Percentiles rank a stretch among this genome's conserved stretches.
Conservation (phyloP, 2,888 invertebrate species). For the Lasioglossum malachurum region DNA sequence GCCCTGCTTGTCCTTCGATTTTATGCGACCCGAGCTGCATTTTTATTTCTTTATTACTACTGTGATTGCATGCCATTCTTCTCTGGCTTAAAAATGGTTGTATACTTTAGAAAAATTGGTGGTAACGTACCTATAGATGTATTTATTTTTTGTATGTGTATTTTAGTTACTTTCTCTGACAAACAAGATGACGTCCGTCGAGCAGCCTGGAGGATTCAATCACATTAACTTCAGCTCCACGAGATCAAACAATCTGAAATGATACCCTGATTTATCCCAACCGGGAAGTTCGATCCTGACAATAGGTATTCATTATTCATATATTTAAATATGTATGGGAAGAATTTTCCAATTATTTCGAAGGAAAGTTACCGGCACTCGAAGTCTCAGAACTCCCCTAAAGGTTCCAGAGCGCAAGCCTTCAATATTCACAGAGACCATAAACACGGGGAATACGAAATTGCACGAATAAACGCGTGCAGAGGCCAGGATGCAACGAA, state of each 20-base stretch:
- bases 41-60: neutral
- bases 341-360: neutral
- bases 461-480: constrained; percentile 18
- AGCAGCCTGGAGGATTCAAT: neutral
- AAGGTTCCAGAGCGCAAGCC: neutral
- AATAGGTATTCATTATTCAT: neutral
- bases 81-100: neutral
- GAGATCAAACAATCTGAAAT: neutral
- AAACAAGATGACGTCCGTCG: neutral
- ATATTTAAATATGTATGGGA: neutral
- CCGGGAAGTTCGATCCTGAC: neutral
- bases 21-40: neutral
- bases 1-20: neutral
- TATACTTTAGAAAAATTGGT: neutral
- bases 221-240: neutral
- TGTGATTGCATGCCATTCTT: neutral
- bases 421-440: constrained; percentile 18
- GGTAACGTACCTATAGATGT: too few species aligned
- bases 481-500: constrained; percentile 19
- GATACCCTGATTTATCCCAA: neutral
- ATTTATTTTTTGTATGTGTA: too few species aligned
- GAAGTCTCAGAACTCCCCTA: neutral
- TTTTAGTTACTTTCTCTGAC: neutral
- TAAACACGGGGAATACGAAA: constrained; percentile 12
- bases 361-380: neutral